Evolutionary conservation across 2,797 vertebrate species (phyloP).

Genomic region (Agapornis canus): DNA sequence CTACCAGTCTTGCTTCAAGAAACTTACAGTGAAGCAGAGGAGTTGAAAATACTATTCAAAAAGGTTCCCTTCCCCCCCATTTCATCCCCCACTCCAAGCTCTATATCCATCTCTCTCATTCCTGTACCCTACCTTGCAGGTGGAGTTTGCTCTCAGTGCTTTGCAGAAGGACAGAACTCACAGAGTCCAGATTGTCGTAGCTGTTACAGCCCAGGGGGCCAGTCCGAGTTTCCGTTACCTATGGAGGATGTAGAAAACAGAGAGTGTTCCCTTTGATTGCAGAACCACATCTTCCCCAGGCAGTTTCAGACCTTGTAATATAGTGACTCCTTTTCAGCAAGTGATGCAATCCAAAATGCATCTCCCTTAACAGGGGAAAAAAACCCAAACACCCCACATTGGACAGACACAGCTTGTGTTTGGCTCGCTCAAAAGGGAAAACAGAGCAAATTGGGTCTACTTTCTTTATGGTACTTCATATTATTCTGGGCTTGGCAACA

Average conservation of each 20-base stretch:
- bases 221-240: slow-evolving; percentile 98
- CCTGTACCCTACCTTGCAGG: slow-evolving; percentile 89
- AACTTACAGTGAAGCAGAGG: background rate
- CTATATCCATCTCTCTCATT: background rate
- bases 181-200: slow-evolving; percentile 99
- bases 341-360: background rate
- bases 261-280: background rate
- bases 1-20: background rate
- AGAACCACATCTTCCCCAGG: background rate
- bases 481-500: background rate
- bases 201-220: slow-evolving; percentile 98
- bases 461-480: background rate
- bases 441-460: background rate
- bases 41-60: background rate
- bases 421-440: background rate
- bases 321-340: background rate
- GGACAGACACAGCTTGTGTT: background rate
- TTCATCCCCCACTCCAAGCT: background rate
- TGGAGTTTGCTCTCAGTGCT: slow-evolving; percentile 99
- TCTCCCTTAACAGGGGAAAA: background rate
- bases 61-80: background rate
- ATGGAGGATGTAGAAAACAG: slow-evolving; percentile 37
- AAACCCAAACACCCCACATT: background rate
- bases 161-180: slow-evolving; percentile 98
- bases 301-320: background rate